phyloP scores from a whole-genome alignment of 2,113 vertebrate genomes.

The Nerophis lumbriciformis region DNA sequence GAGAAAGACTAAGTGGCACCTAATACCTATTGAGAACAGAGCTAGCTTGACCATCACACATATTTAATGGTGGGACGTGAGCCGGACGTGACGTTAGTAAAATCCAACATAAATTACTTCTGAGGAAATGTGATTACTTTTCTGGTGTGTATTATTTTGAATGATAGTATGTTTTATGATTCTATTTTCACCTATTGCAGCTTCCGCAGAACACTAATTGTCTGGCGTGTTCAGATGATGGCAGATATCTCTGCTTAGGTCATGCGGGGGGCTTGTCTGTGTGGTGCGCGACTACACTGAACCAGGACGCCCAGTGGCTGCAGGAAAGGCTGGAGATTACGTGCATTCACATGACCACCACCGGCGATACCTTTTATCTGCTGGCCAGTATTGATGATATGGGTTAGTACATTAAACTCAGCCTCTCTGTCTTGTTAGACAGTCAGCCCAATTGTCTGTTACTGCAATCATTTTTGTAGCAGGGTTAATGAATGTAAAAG shows the following conservation, averaged over 20 bases:
- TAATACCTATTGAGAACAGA: too few species aligned
- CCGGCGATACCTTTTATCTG: conserved; percentile 57
- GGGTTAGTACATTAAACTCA: conserved; percentile 60
- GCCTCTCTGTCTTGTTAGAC: not conserved
- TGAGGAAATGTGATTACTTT: too few species aligned
- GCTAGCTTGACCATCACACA: too few species aligned
- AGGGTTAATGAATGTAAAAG: too few species aligned
- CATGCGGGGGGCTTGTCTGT: conserved; percentile 70
- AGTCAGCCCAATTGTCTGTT: not conserved
- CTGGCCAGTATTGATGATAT: conserved; percentile 80
- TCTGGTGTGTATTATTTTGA: not conserved
- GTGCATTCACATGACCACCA: conserved; percentile 57
- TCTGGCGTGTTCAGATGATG: conserved; percentile 66
- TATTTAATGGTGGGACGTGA: too few species aligned
- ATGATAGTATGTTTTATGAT: not conserved
- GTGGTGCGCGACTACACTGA: conserved; percentile 49
- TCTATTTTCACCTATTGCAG: conserved; percentile 50
- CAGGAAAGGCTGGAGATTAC: conserved; percentile 68
- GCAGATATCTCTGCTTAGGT: conserved; percentile 73
- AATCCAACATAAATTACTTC: too few species aligned
- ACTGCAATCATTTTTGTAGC: too few species aligned
- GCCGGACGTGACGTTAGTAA: too few species aligned
- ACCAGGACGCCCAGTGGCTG: conserved; percentile 63
- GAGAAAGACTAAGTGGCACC: too few species aligned
- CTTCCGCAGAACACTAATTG: conserved; percentile 72